These are phyloP conservation scores for Campoplex capitator DNA, from an alignment of 2,888 invertebrate species.

Conservation along the genomic window DNA sequence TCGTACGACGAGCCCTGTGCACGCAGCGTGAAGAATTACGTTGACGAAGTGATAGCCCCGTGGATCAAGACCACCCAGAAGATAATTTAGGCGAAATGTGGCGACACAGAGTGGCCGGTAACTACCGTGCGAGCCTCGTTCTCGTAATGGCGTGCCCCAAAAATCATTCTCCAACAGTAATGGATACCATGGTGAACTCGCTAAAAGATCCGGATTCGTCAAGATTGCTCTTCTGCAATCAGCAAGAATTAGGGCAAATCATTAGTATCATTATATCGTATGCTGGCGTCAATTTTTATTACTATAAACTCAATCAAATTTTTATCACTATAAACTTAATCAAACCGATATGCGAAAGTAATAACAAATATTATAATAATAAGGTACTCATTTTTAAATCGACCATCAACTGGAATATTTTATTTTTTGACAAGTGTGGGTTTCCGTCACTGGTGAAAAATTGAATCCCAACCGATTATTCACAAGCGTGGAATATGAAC, in stretches of 20 bases:
- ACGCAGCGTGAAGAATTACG: conserved; percentile 93
- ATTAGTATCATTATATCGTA: background rate
- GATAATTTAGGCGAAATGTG: conserved; percentile 93
- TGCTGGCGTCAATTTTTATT: background rate
- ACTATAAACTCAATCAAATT: background rate
- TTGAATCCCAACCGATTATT: background rate
- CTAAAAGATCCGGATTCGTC: conserved; percentile 96
- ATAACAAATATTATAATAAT: background rate
- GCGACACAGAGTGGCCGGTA: conserved; percentile 97
- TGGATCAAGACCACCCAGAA: conserved; percentile 91
- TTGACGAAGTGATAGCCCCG: conserved; percentile 95
- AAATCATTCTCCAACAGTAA: conserved; percentile 97
- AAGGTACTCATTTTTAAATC: background rate
- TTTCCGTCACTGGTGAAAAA: background rate
- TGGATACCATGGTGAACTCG: conserved; percentile 92
- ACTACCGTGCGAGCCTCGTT: conserved; percentile 98
- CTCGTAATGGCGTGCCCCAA: conserved; percentile 98
- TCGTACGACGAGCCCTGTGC: conserved; percentile 93
- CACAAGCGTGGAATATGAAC: background rate
- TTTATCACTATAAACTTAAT: background rate
- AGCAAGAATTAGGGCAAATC: conserved; percentile 3
- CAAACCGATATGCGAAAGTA: background rate
- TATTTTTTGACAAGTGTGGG: background rate
- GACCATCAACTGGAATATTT: background rate
- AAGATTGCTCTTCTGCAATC: conserved; percentile 95